Conservation (phyloP, 2,888 invertebrate genomes). For the Pollenia angustigena region DNA sequence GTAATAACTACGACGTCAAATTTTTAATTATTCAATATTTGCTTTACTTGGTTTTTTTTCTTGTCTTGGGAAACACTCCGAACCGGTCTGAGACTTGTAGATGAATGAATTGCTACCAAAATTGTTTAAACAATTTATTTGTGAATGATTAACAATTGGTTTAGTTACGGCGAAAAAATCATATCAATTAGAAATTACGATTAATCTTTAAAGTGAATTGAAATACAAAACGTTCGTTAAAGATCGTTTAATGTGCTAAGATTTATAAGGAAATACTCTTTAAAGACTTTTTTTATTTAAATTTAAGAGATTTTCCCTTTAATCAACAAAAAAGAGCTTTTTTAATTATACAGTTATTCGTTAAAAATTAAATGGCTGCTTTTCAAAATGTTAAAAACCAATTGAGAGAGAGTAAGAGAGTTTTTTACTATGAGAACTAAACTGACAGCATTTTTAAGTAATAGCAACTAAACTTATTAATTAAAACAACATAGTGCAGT, state of each 20-base stretch:
- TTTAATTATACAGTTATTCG: conserved; percentile 16
- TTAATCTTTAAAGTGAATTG: conserved; percentile 41
- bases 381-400: neutral
- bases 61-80: conserved; percentile 49
- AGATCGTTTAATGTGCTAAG: conserved; percentile 2
- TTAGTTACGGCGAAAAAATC: conserved; percentile 11
- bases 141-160: conserved; percentile 41
- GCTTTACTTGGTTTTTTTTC: neutral
- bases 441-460: neutral
- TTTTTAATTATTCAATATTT: neutral
- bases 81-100: conserved; percentile 59
- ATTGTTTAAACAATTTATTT: conserved; percentile 70
- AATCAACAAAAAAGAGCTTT: neutral
- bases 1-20: conserved; percentile 27
- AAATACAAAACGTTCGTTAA: conserved; percentile 17
- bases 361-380: neutral
- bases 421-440: neutral
- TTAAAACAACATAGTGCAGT: conserved; percentile 27
- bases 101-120: conserved; percentile 67
- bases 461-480: conserved; percentile 2
- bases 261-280: neutral
- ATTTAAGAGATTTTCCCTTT: conserved; percentile 6
- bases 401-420: neutral
- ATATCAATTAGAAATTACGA: conserved; percentile 44
- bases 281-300: neutral